These are phyloP conservation scores for Ridgeia piscesae DNA, from an alignment of 1,140 invertebrate genomes.

Conservation along the genomic window DNA sequence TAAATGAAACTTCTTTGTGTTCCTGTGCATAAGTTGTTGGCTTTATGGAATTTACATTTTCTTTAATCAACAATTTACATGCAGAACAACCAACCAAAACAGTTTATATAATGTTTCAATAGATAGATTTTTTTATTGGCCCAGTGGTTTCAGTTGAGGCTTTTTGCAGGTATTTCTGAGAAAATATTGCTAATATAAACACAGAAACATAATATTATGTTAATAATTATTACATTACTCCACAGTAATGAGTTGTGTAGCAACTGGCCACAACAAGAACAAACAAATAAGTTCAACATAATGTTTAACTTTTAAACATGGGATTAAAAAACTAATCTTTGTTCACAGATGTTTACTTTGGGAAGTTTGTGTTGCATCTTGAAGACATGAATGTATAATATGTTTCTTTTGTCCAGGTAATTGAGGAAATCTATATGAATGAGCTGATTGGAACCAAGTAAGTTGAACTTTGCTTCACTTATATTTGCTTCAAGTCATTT, in stretches of 20 bases:
- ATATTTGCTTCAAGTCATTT: not conserved
- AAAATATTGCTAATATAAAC: no score
- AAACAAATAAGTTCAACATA: not conserved
- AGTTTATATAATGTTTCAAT: not conserved
- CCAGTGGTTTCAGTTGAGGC: not conserved
- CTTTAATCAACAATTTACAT: not conserved
- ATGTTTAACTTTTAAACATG: not conserved
- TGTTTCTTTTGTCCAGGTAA: slow-evolving; percentile 40
- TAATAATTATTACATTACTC: no score
- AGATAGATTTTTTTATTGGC: not conserved
- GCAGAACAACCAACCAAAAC: no score
- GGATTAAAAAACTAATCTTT: not conserved
- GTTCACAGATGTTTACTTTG: not conserved
- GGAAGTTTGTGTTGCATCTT: not conserved
- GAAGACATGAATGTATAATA: not conserved
- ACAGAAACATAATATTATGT: no score
- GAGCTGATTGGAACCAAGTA: slow-evolving; percentile 56
- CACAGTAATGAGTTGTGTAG: no score
- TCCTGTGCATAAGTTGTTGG: not conserved
- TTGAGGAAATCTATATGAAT: slow-evolving; percentile 57
- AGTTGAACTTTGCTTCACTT: slow-evolving; percentile 29
- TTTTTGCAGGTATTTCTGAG: no score
- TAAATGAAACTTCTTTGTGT: not conserved
- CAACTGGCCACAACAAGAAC: not conserved
- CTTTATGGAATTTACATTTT: not conserved